These are phyloP conservation scores for Episyrphus balteatus DNA, from an alignment of 1,140 invertebrate species.

Conservation along the genomic window DNA sequence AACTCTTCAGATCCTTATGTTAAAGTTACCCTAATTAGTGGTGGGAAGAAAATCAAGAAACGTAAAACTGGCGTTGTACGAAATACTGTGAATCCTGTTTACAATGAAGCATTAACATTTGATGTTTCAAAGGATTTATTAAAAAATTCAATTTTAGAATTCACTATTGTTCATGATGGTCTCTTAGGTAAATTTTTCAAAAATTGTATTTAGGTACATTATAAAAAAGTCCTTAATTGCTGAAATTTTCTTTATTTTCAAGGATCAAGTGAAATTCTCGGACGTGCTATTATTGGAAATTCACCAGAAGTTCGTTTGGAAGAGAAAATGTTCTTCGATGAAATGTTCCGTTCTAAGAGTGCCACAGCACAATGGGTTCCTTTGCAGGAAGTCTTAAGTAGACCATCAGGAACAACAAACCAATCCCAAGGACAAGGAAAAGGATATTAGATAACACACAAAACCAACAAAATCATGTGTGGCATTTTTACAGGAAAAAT, in stretches of 20 bases:
- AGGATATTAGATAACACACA: no score
- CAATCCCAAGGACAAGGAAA: no score
- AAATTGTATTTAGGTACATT: background rate
- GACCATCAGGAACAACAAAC: no score
- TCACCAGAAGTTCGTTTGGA: slow-evolving; percentile 36
- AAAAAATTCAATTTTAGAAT: slow-evolving; percentile 41
- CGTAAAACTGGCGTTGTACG: slow-evolving; percentile 82
- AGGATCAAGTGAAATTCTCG: slow-evolving; percentile 42
- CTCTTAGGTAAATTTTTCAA: slow-evolving; percentile 37
- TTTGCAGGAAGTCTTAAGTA: slow-evolving; percentile 23
- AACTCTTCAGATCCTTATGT: slow-evolving; percentile 67
- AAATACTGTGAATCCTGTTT: slow-evolving; percentile 73
- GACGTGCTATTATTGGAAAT: slow-evolving; percentile 39
- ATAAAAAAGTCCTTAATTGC: background rate
- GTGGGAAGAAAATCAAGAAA: slow-evolving; percentile 70
- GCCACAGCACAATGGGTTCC: slow-evolving; percentile 47
- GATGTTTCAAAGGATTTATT: slow-evolving; percentile 54
- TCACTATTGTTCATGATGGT: slow-evolving; percentile 43
- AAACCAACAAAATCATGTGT: no score
- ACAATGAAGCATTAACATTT: slow-evolving; percentile 79
- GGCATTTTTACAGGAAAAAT: no score
- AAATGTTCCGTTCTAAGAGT: slow-evolving; percentile 44
- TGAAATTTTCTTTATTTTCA: background rate
- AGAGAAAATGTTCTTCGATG: slow-evolving; percentile 43
- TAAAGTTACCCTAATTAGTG: slow-evolving; percentile 68